A percentile compares a stretch with the other conserved stretches of the same genome.
These are phyloP conservation scores for Podarcis muralis DNA, from an alignment of 2,113 vertebrate genomes.

Conservation along the genomic window DNA sequence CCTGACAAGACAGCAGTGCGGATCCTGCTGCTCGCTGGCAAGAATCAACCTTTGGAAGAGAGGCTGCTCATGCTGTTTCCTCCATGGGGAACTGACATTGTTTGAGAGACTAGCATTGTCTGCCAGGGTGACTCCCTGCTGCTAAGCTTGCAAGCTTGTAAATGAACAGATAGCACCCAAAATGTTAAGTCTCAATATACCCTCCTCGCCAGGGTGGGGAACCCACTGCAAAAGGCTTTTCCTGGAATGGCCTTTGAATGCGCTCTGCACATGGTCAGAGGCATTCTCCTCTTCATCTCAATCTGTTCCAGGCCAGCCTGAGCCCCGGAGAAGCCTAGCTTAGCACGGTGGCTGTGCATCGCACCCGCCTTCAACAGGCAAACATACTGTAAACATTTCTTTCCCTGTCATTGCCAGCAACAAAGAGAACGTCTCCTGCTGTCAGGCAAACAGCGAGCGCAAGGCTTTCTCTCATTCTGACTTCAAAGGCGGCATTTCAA, in stretches of 20 bases:
- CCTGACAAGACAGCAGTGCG: too few species aligned
- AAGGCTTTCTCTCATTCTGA: neutral
- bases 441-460: neutral
- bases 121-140: neutral
- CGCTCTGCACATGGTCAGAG: neutral
- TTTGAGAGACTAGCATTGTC: neutral
- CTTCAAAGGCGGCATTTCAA: constrained; percentile 1
- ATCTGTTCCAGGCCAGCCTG: neutral
- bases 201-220: too few species aligned
- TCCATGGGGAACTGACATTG: neutral
- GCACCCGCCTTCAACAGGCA: neutral
- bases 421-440: neutral
- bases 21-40: neutral
- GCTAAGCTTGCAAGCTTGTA: neutral
- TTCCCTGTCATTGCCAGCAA: neutral
- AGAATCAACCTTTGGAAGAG: neutral
- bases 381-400: neutral
- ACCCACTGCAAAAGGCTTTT: neutral
- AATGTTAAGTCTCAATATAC: too few species aligned
- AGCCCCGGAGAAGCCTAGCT: neutral
- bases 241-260: neutral
- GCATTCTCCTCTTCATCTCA: neutral
- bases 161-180: neutral
- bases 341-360: neutral
- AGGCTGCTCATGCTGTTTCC: too few species aligned